A percentile compares a stretch with the other conserved stretches of the same genome.
Conservation (phyloP, 2,797 vertebrate species). For the Staurois parvus region DNA sequence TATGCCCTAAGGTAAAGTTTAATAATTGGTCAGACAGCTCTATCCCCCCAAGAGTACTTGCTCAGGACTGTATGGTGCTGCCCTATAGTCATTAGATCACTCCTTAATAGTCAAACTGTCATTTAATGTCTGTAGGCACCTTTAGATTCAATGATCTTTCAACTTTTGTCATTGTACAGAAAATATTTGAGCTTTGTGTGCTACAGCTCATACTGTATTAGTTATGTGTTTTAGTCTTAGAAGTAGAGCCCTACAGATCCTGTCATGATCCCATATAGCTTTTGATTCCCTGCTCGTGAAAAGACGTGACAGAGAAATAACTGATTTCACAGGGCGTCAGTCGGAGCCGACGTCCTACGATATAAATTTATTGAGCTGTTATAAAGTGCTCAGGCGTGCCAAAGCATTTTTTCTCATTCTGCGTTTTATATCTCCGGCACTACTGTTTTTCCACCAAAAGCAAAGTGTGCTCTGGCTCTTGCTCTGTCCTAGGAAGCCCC, state of each 20-base stretch:
- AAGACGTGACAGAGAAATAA: conserved; percentile 4
- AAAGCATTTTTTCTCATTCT: conserved; percentile 2
- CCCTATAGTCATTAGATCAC: no score
- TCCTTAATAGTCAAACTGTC: no score
- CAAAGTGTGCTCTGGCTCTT: conserved; percentile 2
- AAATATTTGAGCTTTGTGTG: background rate
- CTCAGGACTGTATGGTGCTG: no score
- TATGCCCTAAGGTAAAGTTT: no score
- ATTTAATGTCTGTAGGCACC: no score
- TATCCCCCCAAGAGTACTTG: no score
- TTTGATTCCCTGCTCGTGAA: background rate
- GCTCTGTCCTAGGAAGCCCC: conserved; percentile 22
- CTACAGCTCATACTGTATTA: background rate
- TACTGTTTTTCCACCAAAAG: background rate
- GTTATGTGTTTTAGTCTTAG: background rate
- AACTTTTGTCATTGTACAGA: background rate
- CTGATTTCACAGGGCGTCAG: background rate
- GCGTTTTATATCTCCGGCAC: background rate
- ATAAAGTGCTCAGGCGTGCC: conserved; percentile 3
- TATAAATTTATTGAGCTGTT: conserved; percentile 4
- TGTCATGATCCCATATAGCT: background rate
- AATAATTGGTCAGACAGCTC: no score
- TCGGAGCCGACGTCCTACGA: background rate
- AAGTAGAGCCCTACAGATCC: background rate
- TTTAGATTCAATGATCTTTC: background rate